phyloP scores from a whole-genome alignment of 2,888 invertebrate genomes.

The Ichneumoninae sp. region DNA sequence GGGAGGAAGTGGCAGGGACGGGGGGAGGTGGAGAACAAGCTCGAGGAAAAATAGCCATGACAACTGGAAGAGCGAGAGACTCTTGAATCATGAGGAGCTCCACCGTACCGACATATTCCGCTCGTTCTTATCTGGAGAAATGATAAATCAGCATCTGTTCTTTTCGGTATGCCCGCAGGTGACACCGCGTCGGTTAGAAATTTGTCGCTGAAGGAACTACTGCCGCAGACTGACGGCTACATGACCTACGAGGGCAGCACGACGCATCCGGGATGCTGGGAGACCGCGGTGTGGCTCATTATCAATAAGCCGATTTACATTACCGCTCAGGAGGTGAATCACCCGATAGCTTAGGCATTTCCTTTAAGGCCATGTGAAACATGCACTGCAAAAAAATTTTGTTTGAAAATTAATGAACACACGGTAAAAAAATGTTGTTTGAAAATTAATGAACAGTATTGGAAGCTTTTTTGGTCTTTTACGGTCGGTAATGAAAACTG shows the following conservation, averaged over 20 bases:
- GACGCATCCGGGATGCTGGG: conserved; percentile 99
- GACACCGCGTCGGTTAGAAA: conserved; percentile 93
- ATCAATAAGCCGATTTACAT: conserved; percentile 99
- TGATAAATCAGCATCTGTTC: neutral
- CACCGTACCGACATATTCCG: neutral
- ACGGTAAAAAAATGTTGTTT: no score
- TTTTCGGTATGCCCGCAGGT: conserved; percentile 86
- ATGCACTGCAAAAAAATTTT: no score
- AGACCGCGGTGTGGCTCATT: conserved; percentile 99
- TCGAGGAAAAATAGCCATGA: conserved; percentile 26
- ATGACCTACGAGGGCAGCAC: conserved; percentile 99
- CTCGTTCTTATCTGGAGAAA: neutral
- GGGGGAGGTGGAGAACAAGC: neutral
- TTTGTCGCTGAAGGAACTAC: conserved; percentile 92
- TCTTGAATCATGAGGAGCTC: conserved; percentile 29
- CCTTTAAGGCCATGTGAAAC: no score
- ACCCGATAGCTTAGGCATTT: conserved; percentile 19
- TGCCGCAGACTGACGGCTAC: conserved; percentile 97
- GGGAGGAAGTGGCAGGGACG: neutral
- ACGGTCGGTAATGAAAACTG: no score
- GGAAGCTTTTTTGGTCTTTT: no score
- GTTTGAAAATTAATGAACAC: no score
- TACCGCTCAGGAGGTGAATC: conserved; percentile 94
- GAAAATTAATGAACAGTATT: no score
- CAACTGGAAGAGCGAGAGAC: neutral